These are phyloP conservation scores for Hipposideros armiger DNA, from an alignment of 2,113 vertebrate genomes.

Conservation along the genomic window DNA sequence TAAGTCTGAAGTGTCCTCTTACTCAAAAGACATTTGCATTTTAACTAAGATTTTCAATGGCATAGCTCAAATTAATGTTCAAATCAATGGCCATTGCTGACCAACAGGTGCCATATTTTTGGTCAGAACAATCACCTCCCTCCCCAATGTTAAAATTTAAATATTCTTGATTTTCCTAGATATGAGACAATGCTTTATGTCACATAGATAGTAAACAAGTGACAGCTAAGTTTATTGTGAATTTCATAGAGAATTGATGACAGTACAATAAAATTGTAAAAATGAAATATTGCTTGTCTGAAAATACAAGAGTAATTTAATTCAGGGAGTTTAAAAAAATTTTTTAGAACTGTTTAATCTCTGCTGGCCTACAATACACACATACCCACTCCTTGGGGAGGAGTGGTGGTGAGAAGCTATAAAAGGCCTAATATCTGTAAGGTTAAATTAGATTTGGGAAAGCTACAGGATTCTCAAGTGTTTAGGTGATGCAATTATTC, in stretches of 20 bases:
- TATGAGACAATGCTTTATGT: neutral
- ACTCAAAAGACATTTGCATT: neutral
- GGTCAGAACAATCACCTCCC: neutral
- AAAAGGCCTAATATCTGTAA: constrained; percentile 19
- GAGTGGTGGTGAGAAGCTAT: neutral
- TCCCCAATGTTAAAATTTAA: neutral
- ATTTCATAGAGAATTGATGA: constrained; percentile 13
- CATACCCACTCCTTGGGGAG: neutral
- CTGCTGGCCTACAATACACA: neutral
- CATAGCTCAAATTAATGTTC: constrained; percentile 3
- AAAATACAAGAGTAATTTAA: constrained; percentile 44
- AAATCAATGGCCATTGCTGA: neutral
- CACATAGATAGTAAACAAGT: neutral
- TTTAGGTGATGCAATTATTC: constrained; percentile 52
- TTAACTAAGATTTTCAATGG: neutral
- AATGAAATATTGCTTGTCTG: constrained; percentile 2
- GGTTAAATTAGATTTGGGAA: constrained; percentile 50
- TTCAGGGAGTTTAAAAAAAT: neutral
- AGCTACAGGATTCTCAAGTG: constrained; percentile 47
- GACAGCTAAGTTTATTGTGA: neutral
- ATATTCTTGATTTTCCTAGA: neutral
- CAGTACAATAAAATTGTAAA: neutral
- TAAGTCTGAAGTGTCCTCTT: neutral
- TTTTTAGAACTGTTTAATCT: constrained; percentile 50
- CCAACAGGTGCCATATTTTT: neutral